phyloP scores from a whole-genome alignment of 2,113 vertebrate species.

The Leptocoma aspasia region DNA sequence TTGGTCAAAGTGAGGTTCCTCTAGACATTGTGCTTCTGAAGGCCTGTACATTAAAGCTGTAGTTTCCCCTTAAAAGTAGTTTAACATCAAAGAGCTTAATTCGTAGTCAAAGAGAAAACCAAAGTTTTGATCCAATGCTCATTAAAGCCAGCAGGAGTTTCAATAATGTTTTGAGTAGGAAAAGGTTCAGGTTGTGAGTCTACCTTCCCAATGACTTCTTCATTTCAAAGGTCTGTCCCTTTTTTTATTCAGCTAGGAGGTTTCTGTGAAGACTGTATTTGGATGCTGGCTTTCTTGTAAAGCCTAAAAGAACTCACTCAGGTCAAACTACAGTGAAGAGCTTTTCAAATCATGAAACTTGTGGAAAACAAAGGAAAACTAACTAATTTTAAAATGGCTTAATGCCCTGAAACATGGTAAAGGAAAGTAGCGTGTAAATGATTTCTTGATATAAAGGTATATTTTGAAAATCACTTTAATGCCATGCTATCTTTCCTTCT shows the following conservation, averaged over 20 bases:
- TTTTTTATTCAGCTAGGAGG: neutral
- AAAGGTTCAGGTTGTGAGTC: neutral
- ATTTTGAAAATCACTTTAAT: neutral
- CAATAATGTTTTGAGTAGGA: neutral
- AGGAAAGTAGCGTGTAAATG: neutral
- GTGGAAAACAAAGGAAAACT: neutral
- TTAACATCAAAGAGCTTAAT: neutral
- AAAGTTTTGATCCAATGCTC: conserved; percentile 3
- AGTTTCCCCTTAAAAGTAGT: neutral
- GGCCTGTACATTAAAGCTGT: neutral
- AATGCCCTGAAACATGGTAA: neutral
- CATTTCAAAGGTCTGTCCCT: neutral
- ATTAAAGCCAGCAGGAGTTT: conserved; percentile 38
- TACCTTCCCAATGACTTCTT: neutral
- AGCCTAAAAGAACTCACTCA: neutral
- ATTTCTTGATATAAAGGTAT: neutral
- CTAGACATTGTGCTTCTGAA: neutral
- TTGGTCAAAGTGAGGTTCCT: neutral
- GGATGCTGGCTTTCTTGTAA: neutral
- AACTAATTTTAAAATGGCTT: neutral
- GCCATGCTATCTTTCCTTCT: neutral
- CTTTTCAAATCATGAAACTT: neutral
- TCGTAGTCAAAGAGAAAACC: neutral
- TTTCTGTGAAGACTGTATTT: conserved; percentile 14
- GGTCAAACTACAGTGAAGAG: neutral